These are phyloP conservation scores for Acrocyrtus sp. DNA, from an alignment of 2,888 invertebrate species.

Conservation along the genomic window DNA sequence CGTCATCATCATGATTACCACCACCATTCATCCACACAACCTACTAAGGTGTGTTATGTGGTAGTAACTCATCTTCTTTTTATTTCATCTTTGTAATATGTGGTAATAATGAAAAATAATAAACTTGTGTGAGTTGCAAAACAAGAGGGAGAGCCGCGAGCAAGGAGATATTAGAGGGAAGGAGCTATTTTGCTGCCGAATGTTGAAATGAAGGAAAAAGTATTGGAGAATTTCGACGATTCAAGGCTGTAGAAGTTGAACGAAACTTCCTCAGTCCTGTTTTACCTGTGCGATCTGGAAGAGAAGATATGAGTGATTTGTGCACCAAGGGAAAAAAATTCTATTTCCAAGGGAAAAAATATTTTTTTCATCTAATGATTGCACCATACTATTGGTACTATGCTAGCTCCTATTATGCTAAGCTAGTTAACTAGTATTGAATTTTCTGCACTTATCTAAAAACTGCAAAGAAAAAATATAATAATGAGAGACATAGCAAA, in stretches of 20 bases:
- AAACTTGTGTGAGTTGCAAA: conserved; percentile 31
- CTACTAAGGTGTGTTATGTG: conserved; percentile 16
- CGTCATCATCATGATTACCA: conserved; percentile 3
- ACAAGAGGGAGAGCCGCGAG: conserved; percentile 23
- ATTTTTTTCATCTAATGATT: conserved; percentile 11
- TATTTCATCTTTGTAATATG: conserved; percentile 28
- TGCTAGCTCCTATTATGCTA: too few relatives aligned
- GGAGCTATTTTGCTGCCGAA: conserved; percentile 14
- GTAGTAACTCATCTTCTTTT: conserved; percentile 39
- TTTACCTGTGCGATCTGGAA: conserved; percentile 8
- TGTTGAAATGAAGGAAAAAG: conserved; percentile 42
- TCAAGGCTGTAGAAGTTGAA: conserved; percentile 35
- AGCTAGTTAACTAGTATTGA: too few relatives aligned
- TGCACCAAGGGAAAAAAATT: background rate
- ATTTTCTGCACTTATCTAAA: too few relatives aligned
- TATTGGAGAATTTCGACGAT: conserved; percentile 14
- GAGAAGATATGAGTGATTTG: background rate
- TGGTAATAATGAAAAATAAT: conserved; percentile 27
- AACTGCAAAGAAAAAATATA: too few relatives aligned
- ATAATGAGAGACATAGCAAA: background rate
- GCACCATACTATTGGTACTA: too few relatives aligned
- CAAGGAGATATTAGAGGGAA: conserved; percentile 9
- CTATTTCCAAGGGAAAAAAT: conserved; percentile 8
- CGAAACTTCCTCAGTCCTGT: conserved; percentile 31
- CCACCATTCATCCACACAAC: too few relatives aligned